Conservation (phyloP, 2,797 vertebrate genomes). For the Halcyon leucocephala region DNA sequence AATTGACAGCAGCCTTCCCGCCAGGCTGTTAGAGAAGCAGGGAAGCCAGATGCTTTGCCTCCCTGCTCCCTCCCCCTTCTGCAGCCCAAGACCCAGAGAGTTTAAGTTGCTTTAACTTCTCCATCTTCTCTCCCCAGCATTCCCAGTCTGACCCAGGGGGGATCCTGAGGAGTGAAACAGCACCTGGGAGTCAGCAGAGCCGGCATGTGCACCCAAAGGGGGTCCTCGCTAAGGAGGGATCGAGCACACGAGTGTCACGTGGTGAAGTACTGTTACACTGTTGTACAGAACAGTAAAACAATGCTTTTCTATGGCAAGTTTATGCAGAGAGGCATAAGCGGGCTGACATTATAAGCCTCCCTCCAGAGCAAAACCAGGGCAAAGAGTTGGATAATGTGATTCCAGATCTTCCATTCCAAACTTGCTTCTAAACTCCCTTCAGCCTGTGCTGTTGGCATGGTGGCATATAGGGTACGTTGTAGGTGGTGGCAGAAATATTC, state of each 20-base stretch:
- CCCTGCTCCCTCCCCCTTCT: conserved; percentile 34
- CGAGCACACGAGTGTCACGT: neutral
- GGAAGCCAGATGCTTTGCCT: conserved; percentile 67
- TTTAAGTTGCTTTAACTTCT: conserved; percentile 38
- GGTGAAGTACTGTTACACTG: neutral
- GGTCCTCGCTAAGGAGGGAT: neutral
- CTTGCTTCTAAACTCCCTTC: neutral
- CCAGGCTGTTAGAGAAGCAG: conserved; percentile 48
- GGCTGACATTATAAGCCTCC: neutral
- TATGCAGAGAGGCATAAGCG: neutral
- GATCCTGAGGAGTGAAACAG: neutral
- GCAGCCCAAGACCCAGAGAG: neutral
- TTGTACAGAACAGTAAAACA: neutral
- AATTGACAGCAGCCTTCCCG: conserved; percentile 67
- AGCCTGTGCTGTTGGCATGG: neutral
- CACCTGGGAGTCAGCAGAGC: neutral
- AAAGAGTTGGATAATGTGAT: neutral
- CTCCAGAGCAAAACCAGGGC: neutral
- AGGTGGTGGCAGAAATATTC: neutral
- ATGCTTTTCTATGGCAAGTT: neutral
- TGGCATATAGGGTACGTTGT: neutral
- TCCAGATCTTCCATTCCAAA: neutral
- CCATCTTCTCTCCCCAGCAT: neutral
- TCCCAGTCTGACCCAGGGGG: neutral
- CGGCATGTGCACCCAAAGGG: fast-evolving